These are phyloP conservation scores for Otus sunia DNA, from an alignment of 2,113 vertebrate species.

Conservation along the genomic window DNA sequence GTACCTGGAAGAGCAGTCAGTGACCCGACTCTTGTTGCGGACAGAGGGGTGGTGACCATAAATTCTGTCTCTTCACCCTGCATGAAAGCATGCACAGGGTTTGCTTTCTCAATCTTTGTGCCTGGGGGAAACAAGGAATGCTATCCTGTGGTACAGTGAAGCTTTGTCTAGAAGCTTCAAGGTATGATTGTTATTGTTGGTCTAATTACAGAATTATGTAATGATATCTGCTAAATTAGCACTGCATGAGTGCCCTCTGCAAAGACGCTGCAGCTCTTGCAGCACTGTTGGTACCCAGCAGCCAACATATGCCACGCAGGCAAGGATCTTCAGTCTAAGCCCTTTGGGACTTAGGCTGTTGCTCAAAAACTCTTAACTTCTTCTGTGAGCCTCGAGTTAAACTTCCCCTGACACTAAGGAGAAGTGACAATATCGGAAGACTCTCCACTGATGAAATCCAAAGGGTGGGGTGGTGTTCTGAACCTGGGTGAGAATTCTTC, in stretches of 20 bases:
- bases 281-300: neutral
- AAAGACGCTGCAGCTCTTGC: neutral
- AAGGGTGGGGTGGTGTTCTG: neutral
- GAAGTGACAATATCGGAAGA: neutral
- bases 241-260: neutral
- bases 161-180: neutral
- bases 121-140: neutral
- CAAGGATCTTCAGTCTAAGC: neutral
- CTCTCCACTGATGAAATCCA: neutral
- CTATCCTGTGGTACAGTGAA: neutral
- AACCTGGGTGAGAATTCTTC: neutral
- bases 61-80: neutral
- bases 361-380: neutral
- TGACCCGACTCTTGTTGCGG: neutral
- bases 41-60: neutral
- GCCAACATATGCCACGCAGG: fast-evolving
- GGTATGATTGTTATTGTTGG: neutral
- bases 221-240: neutral
- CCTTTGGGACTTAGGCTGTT: neutral
- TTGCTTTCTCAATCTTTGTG: neutral
- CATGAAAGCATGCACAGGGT: neutral
- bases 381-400: neutral
- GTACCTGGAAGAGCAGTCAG: neutral
- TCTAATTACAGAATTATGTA: constrained; percentile 33
- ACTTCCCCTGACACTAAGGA: neutral